Evolutionary conservation across 2,797 vertebrate species (phyloP).

Genomic region (Melanotaenia parkinsoni): DNA sequence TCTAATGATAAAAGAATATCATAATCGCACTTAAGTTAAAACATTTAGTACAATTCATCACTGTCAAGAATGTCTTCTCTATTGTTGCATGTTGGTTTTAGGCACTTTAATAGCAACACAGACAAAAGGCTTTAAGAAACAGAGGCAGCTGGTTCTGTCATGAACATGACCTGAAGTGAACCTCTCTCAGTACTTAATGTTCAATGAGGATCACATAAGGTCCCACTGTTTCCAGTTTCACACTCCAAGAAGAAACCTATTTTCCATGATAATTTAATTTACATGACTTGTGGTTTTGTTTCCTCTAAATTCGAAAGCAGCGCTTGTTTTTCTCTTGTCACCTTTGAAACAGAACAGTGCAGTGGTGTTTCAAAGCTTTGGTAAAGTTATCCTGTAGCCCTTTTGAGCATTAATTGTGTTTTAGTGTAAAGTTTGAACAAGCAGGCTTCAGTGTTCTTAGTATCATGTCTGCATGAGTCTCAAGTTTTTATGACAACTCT

Average conservation of each 20-base stretch:
- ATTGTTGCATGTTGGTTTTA: neutral
- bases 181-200: neutral
- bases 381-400: neutral
- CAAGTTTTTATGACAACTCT: no score
- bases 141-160: neutral
- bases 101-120: neutral
- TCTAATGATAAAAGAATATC: neutral
- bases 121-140: slow-evolving; percentile 2
- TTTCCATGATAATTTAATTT: neutral
- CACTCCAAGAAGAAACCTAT: neutral
- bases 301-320: neutral
- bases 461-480: neutral
- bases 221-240: neutral
- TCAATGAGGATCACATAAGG: neutral
- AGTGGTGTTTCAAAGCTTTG: neutral
- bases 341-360: neutral
- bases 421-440: neutral
- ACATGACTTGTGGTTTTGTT: neutral
- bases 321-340: neutral
- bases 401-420: neutral
- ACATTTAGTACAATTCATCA: no score
- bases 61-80: neutral
- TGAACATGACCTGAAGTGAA: neutral
- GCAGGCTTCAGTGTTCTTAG: neutral
- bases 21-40: neutral